Conservation (phyloP, 1,140 invertebrate genomes). For the Geopemphigus sp. region DNA sequence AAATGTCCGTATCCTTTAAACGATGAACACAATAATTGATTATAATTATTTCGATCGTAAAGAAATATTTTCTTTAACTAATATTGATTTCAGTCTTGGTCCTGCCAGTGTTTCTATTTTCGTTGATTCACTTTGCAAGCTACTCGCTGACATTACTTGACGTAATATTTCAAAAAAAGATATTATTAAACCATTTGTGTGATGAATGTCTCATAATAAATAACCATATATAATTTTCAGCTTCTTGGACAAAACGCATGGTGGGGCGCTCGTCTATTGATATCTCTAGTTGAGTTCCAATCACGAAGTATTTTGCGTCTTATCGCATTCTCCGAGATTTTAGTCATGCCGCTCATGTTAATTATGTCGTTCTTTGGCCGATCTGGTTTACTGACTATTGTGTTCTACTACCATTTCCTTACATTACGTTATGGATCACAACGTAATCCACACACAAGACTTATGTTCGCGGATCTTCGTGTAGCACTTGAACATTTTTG, state of each 20-base stretch:
- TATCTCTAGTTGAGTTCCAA: constrained; percentile 82
- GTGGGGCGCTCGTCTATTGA: constrained; percentile 80
- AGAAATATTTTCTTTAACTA: constrained; percentile 50
- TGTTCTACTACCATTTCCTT: constrained; percentile 94
- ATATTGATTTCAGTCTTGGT: constrained; percentile 70
- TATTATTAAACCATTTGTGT: constrained; percentile 8
- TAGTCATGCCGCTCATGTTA: constrained; percentile 83
- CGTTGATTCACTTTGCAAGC: constrained; percentile 83
- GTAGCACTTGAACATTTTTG: constrained; percentile 63
- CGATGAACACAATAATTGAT: constrained; percentile 9
- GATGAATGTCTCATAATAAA: not conserved
- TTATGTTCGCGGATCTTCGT: constrained; percentile 78
- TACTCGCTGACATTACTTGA: constrained; percentile 85
- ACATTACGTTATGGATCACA: constrained; percentile 83
- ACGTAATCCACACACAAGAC: constrained; percentile 91
- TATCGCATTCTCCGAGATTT: constrained; percentile 85
- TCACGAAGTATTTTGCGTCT: constrained; percentile 82
- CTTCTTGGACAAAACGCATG: constrained; percentile 81
- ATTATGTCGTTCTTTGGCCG: constrained; percentile 83
- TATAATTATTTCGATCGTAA: not conserved
- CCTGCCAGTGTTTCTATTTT: constrained; percentile 84
- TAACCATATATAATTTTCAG: constrained; percentile 60
- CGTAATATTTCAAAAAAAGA: constrained; percentile 58
- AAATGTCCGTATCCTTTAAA: constrained; percentile 78
- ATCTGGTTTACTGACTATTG: constrained; percentile 80